Percentiles rank a stretch among this genome's conserved stretches.
Evolutionary conservation across 2,888 invertebrate species (phyloP).

Genomic region (Euplagia quadripunctaria): DNA sequence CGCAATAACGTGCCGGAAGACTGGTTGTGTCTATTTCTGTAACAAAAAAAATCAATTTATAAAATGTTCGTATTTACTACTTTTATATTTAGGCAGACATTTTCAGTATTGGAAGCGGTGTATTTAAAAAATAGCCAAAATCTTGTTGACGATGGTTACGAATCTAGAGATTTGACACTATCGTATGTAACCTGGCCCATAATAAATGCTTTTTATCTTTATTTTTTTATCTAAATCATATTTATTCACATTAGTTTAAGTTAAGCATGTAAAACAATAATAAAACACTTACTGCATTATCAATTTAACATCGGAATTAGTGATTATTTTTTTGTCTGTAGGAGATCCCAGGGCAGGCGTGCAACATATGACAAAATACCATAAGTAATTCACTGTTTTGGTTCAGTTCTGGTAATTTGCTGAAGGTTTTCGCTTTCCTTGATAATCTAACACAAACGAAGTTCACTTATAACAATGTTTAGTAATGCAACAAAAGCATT

Average conservation of each 20-base stretch:
- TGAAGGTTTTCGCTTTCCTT: constrained; percentile 56
- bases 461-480: constrained; percentile 69
- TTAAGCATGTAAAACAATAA: constrained; percentile 53
- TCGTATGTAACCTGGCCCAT: constrained; percentile 70
- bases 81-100: not conserved
- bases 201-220: constrained; percentile 53
- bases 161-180: constrained; percentile 48
- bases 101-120: not conserved
- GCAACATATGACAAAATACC: constrained; percentile 85
- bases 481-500: constrained; percentile 75
- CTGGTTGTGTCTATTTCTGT: constrained; percentile 83
- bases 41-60: constrained; percentile 69
- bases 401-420: constrained; percentile 60
- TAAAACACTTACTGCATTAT: constrained; percentile 84
- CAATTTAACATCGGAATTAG: constrained; percentile 81
- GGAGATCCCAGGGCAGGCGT: constrained; percentile 85
- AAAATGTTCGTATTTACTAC: no score
- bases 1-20: constrained; percentile 78
- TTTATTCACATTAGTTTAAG: constrained; percentile 32
- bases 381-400: constrained; percentile 69
- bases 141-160: constrained; percentile 49
- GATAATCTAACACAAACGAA: constrained; percentile 68
- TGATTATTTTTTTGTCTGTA: constrained; percentile 85
- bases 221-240: constrained; percentile 26
- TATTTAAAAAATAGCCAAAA: constrained; percentile 34